Evolutionary conservation across 1,140 invertebrate species (phyloP), one percentile per base, ranked within the genome.

Genomic region (Euura saliciscinereae): DNA sequence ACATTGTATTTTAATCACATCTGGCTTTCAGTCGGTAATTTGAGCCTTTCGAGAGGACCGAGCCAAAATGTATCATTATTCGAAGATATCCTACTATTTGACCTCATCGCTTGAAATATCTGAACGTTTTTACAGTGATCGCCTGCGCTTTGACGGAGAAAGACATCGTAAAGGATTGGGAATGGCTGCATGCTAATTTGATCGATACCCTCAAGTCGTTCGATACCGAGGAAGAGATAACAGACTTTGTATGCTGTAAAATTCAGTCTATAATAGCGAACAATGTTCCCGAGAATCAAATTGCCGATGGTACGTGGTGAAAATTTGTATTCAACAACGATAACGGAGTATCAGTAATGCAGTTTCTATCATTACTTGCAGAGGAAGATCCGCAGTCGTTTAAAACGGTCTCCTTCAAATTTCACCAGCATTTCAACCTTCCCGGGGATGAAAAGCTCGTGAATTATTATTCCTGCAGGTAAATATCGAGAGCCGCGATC

Each of bases 231-330:
- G 96, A 98, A 78, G 97, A 99, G 86, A 91, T 97, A 44, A 97
- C 96, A 68, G 95, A 97, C 77, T 99, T 98, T 92, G 97, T 99
- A 7, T 93, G 92, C 76, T 98, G 96, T 82, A 99, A 99, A 92
- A 96, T 99, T 73, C 94, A 98, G 84, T 98, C 96, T 66, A 89
- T 98, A 70, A 91, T 97, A 76, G 96, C 95, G 13, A 93, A 89
- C 73, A 87, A 80, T 78, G 77, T 84, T 43, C 82, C 84, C 45
- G 86, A 88, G 66, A 82, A 79, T 75, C 85, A 85, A 75, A 84
- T 87, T 72, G 78, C 86, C 13, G 90, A 91, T 85, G 91, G 91
- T 91, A 82, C 76, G 45, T 76, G 6, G 10, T n/a, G 76, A 73
- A 68, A 28, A 64, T 76, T 66, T 76, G 66, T 76, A 77, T 42